Base-by-base conservation (phyloP, 2,113 vertebrate genomes). In the Nanorana parkeri region DNA sequence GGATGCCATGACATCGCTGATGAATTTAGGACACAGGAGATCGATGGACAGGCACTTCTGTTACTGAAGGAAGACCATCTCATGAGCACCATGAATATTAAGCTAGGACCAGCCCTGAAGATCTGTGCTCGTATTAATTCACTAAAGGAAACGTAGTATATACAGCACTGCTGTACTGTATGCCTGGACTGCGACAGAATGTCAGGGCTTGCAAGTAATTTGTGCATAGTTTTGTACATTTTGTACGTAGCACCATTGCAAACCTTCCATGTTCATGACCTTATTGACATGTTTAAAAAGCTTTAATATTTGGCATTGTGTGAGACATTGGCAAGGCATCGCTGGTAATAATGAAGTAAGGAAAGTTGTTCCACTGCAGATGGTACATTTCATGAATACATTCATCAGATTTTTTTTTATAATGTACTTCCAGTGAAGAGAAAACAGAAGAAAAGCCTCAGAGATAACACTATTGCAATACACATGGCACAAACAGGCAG, bases 1-100 rank as follows among this genome's bases (percentile, higher is more conserved):
- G 98, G 98, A 87, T 99, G 98, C 88, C 91, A 96, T 47, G 97
- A 98, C 85, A 96, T 99, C 21, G 97, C 97, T 0, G 96, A 98
- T 89, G 95, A 97, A 20, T 99, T 99, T 89, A 92, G 97, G 88
- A 91, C 95, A 86, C 98, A 99, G 90, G 98, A 99, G 92, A 99
- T 99, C 66, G 98, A 99, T 87, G 98, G 98, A 71, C 98, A 99
- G 86, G 98, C 98, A 75, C 94, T 99, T 88, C 96, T 99, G 77
- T 92, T 99, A 77, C 90, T 99, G 80, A 99, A 98, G 60, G 98
- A 99, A 89, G 97, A 99, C 89, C 98, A 99, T 83, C 95, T 99
- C 76, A 98, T 99, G 97, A 97, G 95, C 89, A 96, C 97, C 90
- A 98, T 99, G 97, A 99, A 98, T 91, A 96, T 99, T 89, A 99